Conservation (phyloP, 2,797 vertebrate genomes). For the Hafferia zeledoni region DNA sequence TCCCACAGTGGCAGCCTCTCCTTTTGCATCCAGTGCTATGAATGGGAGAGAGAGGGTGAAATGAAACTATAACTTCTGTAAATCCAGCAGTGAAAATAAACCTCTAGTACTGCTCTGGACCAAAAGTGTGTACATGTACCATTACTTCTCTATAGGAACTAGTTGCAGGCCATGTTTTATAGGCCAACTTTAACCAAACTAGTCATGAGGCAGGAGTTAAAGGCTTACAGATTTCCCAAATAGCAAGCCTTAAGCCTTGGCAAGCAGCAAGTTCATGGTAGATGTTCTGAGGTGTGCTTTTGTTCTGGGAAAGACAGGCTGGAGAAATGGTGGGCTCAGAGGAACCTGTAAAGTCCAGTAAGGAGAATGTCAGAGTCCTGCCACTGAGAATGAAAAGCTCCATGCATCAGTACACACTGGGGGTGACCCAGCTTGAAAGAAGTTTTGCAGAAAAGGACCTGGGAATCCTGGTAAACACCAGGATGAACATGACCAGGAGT, state of each 20-base stretch:
- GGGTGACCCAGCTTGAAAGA: not conserved
- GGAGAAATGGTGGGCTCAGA: not conserved
- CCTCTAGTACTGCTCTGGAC: not conserved
- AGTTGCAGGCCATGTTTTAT: not conserved
- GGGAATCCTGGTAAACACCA: not conserved
- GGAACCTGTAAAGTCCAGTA: not conserved
- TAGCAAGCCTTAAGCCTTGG: not conserved
- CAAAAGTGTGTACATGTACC: not conserved
- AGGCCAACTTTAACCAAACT: not conserved
- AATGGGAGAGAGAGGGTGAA: not conserved
- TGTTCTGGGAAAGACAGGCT: not conserved
- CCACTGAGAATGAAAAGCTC: not conserved
- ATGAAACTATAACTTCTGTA: not conserved
- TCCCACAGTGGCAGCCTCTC: not conserved
- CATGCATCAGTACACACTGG: not conserved
- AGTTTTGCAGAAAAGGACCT: not conserved
- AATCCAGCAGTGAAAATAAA: conserved; percentile 27
- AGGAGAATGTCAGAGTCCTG: not conserved
- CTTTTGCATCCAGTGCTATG: not conserved
- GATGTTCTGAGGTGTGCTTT: not conserved
- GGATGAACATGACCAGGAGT: not conserved
- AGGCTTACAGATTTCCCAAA: not conserved
- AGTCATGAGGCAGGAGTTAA: not conserved
- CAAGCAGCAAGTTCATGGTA: not conserved
- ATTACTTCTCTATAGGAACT: not conserved